Conservation (phyloP, 2,797 vertebrate genomes). For the Sebastes dallii region DNA sequence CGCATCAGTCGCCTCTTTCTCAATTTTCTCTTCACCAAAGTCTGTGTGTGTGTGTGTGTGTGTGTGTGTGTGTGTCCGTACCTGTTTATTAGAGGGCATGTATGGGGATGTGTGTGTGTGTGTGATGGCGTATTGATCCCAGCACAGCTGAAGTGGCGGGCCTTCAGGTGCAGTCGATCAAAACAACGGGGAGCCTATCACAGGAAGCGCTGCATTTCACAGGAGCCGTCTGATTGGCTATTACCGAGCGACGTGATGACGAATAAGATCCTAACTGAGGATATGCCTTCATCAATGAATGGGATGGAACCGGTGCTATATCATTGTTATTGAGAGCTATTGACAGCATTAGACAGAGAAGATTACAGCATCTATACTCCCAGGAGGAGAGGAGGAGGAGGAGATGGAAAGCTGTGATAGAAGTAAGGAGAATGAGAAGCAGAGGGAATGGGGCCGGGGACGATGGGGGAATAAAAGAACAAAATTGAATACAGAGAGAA, state of each 20-base stretch:
- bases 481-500: conserved; percentile 74
- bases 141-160: conserved; percentile 63
- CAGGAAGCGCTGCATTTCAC: conserved; percentile 59
- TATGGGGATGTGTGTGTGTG: conserved; percentile 2
- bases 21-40: conserved; percentile 56
- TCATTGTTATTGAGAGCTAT: conserved; percentile 81
- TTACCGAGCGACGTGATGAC: conserved; percentile 73
- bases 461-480: conserved; percentile 61
- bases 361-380: conserved; percentile 71
- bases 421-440: conserved; percentile 40
- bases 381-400: conserved; percentile 11
- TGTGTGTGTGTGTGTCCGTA: not conserved
- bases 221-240: conserved; percentile 77
- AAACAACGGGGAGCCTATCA: conserved; percentile 78
- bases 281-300: conserved; percentile 72
- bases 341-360: conserved; percentile 71
- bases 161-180: conserved; percentile 80
- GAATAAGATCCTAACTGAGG: conserved; percentile 71
- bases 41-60: conserved; percentile 19
- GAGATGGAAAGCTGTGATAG: conserved; percentile 46
- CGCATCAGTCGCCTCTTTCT: conserved; percentile 39
- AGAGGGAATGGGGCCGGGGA: conserved; percentile 40
- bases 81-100: conserved; percentile 50
- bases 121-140: conserved; percentile 77
- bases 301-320: conserved; percentile 69